Base-by-base conservation (phyloP, 2,797 vertebrate species). In the Cephalopachus bancanus region DNA sequence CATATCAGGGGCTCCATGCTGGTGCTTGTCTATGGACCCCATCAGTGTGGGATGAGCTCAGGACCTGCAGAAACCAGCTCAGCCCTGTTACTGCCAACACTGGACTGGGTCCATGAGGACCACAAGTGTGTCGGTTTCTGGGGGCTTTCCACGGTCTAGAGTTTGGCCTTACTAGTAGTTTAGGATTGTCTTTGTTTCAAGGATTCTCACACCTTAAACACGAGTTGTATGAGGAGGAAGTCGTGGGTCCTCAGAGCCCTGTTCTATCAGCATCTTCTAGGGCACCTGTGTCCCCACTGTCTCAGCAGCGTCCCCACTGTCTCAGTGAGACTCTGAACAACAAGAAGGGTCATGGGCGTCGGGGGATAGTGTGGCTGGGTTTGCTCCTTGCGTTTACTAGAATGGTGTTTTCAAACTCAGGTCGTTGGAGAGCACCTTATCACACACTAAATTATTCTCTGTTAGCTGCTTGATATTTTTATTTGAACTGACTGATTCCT, bases 141-240 rank as follows among this genome's bases (percentile, higher is more conserved):
- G n/a, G 88, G 93, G 78, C 55, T 89, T 87, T 93, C 75, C 26
- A 74, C 59, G 30, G 71, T 96, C 94, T 74, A 57, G 0, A 1
- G 37, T 49, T 94, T 96, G 11, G 28, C 81, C 97, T 60, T 97
- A 59, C 92, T 96, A 97, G 3, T 92, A 96, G 92, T 97, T 62
- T 83, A 81, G 60, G 84, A 81, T 81, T 96, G 93, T 83, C 33
- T 97, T 97, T 97, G 88, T 67, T 97, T 98, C 83, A 92, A 89
- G 14, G 89, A 97, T 87, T 97, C 83, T 80, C 78, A 91, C 96
- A 92, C 91, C 97, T 96, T 86, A 19, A 74, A 65, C 96, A 95
- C 97, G 81, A 65, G 44, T 81, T 96, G 24, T 51, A 30, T 78
- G 87, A 26, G 95, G 30, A 4, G 81, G 76, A 83, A 76, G 65